These are phyloP conservation scores for Drosophila kurseongensis DNA, from an alignment of 1,140 invertebrate genomes.

Conservation along the genomic window DNA sequence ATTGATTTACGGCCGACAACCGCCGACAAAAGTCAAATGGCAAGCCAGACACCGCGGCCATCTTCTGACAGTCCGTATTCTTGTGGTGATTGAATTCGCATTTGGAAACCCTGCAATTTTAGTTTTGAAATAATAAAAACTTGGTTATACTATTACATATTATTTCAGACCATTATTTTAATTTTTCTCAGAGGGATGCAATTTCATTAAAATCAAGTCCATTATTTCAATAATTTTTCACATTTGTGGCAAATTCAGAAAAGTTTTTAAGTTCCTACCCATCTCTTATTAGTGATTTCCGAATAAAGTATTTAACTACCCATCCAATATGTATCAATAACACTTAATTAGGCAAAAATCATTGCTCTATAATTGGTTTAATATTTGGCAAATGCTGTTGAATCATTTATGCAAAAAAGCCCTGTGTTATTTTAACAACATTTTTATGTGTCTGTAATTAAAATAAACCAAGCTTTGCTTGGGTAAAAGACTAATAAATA, in stretches of 20 bases:
- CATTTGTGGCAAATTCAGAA: too few relatives aligned
- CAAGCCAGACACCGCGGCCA: slow-evolving; percentile 42
- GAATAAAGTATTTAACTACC: neutral
- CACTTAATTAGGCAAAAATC: slow-evolving; percentile 26
- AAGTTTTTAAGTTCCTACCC: too few relatives aligned
- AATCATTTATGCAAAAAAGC: neutral
- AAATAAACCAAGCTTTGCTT: neutral
- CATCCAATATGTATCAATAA: slow-evolving; percentile 7
- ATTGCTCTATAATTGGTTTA: slow-evolving; percentile 15
- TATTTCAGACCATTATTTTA: too few relatives aligned
- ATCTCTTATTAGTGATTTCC: neutral
- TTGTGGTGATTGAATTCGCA: neutral
- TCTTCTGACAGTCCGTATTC: slow-evolving; percentile 10
- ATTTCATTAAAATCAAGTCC: too few relatives aligned
- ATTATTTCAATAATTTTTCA: too few relatives aligned
- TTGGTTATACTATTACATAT: too few relatives aligned
- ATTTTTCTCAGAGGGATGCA: too few relatives aligned
- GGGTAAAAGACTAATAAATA: neutral
- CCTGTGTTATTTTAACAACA: neutral
- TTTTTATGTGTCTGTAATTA: neutral
- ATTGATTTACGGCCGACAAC: slow-evolving; percentile 67
- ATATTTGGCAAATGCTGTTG: neutral
- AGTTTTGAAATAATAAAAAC: too few relatives aligned
- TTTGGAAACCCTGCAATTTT: neutral
- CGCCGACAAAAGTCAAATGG: slow-evolving; percentile 36